Conservation (phyloP, 2,888 invertebrate species). For the Acleris literana region DNA sequence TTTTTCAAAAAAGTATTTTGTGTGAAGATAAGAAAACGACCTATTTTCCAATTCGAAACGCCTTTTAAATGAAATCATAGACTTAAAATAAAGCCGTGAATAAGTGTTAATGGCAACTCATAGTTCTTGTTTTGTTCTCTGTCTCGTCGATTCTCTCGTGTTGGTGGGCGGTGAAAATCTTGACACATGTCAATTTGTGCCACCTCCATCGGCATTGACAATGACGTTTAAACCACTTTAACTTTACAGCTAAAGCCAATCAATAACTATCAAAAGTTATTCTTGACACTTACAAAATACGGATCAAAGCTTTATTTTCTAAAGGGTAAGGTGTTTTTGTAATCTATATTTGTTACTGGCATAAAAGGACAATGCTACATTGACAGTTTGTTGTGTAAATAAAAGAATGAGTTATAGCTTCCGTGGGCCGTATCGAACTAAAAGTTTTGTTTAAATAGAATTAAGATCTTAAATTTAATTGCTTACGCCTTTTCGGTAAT, state of each 20-base stretch:
- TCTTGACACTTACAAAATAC: conserved; percentile 1
- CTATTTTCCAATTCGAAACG: no score
- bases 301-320: not conserved
- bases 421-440: conserved; percentile 29
- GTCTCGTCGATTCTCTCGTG: conserved; percentile 8
- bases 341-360: conserved; percentile 19
- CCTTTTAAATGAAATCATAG: no score
- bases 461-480: conserved; percentile 23
- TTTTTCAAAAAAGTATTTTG: no score
- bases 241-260: not conserved
- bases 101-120: not conserved
- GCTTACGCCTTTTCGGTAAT: conserved; percentile 17
- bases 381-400: conserved; percentile 31
- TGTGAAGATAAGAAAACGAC: no score
- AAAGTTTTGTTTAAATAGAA: conserved; percentile 25
- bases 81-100: no score
- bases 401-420: conserved; percentile 32
- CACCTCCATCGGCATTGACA: conserved; percentile 28
- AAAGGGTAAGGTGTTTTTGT: not conserved
- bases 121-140: conserved; percentile 18
- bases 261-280: not conserved
- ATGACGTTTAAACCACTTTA: conserved; percentile 5
- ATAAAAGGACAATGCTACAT: conserved; percentile 30
- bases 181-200: conserved; percentile 34
- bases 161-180: conserved; percentile 27